These are phyloP conservation scores for Mesocentrotus franciscanus DNA, from an alignment of 53 echinoderm and acorn worm species.

Conservation along the genomic window DNA sequence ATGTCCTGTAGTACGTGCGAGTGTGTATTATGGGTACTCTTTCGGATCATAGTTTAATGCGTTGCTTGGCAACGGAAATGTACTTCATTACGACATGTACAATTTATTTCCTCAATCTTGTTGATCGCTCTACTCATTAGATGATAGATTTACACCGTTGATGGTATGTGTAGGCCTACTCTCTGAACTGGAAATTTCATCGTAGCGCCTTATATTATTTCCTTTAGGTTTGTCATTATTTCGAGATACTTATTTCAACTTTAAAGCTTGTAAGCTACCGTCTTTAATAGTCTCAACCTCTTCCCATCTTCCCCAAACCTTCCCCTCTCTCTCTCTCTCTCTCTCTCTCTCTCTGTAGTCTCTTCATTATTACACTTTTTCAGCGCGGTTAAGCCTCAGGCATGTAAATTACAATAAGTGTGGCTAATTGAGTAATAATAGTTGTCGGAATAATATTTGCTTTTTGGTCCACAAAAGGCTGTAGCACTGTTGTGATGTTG, in stretches of 20 bases:
- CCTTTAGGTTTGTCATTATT: no score
- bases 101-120: not conserved
- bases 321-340: not conserved
- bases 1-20: not conserved
- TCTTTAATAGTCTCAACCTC: no score
- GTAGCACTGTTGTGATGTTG: no score
- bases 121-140: not conserved
- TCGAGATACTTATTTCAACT: no score
- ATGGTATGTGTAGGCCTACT: no score
- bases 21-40: not conserved
- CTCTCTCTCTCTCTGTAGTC: not conserved
- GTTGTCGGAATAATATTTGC: constrained; percentile 6
- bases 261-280: no score
- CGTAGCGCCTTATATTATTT: no score
- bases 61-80: not conserved
- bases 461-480: not conserved
- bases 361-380: not conserved
- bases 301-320: not conserved
- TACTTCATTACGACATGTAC: not conserved
- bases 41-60: not conserved
- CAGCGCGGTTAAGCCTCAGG: not conserved
- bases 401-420: constrained; percentile 1
- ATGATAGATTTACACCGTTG: no score
- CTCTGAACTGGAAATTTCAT: no score
- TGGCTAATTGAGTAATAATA: not conserved